Evolutionary conservation across 2,888 invertebrate genomes (phyloP), one percentile per base, ranked within the genome.

Genomic region (Drosophila prostipennis): DNA sequence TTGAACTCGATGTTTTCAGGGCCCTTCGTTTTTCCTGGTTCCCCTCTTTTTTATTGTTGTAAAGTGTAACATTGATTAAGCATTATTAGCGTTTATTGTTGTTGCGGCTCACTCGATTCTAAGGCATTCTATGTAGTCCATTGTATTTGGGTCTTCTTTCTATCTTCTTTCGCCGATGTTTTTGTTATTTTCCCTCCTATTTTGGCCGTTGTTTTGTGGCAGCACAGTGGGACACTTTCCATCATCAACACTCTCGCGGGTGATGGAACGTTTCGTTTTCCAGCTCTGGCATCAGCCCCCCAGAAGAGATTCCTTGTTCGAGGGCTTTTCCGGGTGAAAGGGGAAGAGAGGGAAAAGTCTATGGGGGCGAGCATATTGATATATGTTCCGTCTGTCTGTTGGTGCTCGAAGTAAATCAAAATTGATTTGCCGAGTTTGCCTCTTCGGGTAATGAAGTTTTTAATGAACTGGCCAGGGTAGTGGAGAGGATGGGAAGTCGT

Each of bases 1-100:
- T 83, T 78, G 64, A 70, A 63, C 32, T 69, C 63, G 52, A 53
- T 63, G 58, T 54, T 60, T 56, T 61, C 11, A n/a, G 43, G 58
- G 49, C 55, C 51, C 55, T 58, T 36, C 52, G 65, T 51, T 45
- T 52, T 76, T 64, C 65, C 48, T 65, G 56, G 14, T 72, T 45
- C 48, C 45, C 51, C 45, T 63, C 40, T 42, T 59, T 52, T 52
- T 63, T 61, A 68, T 80, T 72, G 82, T 86, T 83, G 75, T 79
- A 81, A 90, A 87, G 88, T 89, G 88, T 88, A 89, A 89, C 88
- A 90, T 90, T 89, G 87, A 90, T 90, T 90, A 89, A 89, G 89
- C 89, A 86, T 87, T 90, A 85, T 85, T 85, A 85, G 86, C 76
- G 88, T 78, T 84, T 73, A 70, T 86, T 86, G 73, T 85, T 87